Base-by-base conservation (phyloP, 30 jellyfish, hydroid and myxozoan species). In the Aurelia coerulea region DNA sequence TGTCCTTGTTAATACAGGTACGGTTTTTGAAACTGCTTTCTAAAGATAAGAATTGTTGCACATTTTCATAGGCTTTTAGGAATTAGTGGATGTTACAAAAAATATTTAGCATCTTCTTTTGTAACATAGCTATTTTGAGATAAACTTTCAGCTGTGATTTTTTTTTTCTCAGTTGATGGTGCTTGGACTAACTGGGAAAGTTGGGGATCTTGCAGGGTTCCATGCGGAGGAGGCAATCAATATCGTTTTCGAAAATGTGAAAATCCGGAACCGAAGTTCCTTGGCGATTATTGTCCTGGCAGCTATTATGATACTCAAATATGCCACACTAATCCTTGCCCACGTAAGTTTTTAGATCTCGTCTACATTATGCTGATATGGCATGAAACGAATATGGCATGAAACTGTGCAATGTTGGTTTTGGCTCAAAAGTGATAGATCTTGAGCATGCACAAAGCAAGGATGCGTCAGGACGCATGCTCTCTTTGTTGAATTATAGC, bases 161-260 rank as follows among this genome's bases (percentile, higher is more conserved):
- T 9, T 7, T 79, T 49, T 6, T 68, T 80, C 23, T 16, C 73
- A 84, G 93, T 84, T n/a, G 68, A 84, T 74, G 93, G 93, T 41
- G 83, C 75, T 2, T 84, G 93, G 93, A 60, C 83, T 12, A 10
- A 64, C 33, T 84, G 93, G 93, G 88, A 71, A 23, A 54, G 74
- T 29, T 84, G 93, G 93, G 23, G 82, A 42, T 35, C 17, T 13
- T 84, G 93, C 78, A 73, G 93, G 46, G 6, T 33, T 5, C 88
- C 93, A 15, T 84, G 93, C 19, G 83, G 83, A 12, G 76, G 77
- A 3, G 82, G 88, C 34, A 16, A 62, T 0, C 88, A 84, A 64
- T 84, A 34, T 46, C 87, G 93, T 13, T 64, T 34, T 49, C 93
- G 93, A 10, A 2, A 5, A 5, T 84, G 93, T 34, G n/a, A 67